A percentile compares a stretch with the other conserved stretches of the same genome.
Conservation (phyloP, 2,797 vertebrate genomes). For the Tympanoctomys barrerae region DNA sequence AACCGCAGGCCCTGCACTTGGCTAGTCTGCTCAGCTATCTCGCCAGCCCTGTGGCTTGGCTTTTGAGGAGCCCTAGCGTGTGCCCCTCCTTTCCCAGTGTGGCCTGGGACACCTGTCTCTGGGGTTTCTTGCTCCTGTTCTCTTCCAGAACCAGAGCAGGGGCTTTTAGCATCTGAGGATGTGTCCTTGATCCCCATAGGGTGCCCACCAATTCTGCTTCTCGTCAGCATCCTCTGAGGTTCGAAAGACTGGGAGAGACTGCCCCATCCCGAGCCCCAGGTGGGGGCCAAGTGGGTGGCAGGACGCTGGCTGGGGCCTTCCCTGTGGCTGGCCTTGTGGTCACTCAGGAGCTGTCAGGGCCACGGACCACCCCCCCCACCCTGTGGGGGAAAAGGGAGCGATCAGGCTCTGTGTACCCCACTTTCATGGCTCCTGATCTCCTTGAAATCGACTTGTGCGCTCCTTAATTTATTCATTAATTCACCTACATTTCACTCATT, state of each 20-base stretch:
- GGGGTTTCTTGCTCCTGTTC: not conserved
- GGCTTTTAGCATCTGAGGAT: rapidly evolving
- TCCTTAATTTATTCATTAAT: not conserved
- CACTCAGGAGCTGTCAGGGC: not conserved
- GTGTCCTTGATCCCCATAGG: not conserved
- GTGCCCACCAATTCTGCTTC: not conserved
- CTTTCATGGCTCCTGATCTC: not conserved
- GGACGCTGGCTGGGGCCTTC: not conserved
- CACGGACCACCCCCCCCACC: not conserved
- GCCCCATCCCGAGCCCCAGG: not conserved
- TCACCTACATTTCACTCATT: not conserved
- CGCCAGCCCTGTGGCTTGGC: not conserved
- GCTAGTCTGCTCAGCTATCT: too few relatives aligned
- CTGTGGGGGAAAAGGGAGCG: not conserved
- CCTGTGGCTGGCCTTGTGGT: not conserved
- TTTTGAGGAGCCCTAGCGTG: not conserved
- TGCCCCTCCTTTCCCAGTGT: too few relatives aligned
- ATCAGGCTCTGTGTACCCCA: not conserved
- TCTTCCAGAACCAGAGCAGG: not conserved
- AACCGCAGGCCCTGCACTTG: too few relatives aligned
- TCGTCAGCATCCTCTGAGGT: not conserved
- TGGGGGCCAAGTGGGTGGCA: not conserved
- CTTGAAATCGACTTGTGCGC: not conserved
- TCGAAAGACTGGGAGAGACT: not conserved
- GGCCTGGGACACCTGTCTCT: not conserved